Evolutionary conservation across 2,113 vertebrate species (phyloP).

Genomic region (Opisthocomus hoazin): DNA sequence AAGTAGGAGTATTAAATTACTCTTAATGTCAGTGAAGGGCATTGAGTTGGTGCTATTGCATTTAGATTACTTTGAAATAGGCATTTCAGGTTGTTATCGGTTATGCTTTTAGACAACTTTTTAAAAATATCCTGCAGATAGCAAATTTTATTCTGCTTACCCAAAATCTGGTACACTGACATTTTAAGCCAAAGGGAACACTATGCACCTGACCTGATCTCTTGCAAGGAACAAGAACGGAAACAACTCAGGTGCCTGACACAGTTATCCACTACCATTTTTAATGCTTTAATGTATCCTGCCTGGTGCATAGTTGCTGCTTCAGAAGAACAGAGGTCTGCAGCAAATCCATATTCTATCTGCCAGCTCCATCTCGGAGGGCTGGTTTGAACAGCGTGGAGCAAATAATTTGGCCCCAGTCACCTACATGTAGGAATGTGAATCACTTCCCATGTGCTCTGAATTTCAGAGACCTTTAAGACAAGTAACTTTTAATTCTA

Average conservation of each 20-base stretch:
- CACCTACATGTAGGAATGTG: background rate
- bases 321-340: background rate
- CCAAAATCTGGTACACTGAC: background rate
- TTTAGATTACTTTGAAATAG: background rate
- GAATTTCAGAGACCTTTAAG: background rate
- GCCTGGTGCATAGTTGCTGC: background rate
- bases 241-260: background rate
- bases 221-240: background rate
- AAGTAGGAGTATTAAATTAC: background rate
- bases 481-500: background rate
- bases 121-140: background rate
- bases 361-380: background rate
- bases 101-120: background rate
- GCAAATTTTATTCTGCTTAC: background rate
- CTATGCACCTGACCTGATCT: background rate
- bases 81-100: background rate
- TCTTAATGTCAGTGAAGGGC: background rate
- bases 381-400: background rate
- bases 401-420: background rate
- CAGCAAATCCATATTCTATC: background rate
- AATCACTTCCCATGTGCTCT: background rate
- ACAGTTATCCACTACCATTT: background rate
- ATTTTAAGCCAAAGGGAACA: background rate
- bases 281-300: background rate
- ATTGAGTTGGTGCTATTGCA: background rate